Base-by-base conservation (phyloP, 2,888 invertebrate genomes). In the Blomia tropicalis region DNA sequence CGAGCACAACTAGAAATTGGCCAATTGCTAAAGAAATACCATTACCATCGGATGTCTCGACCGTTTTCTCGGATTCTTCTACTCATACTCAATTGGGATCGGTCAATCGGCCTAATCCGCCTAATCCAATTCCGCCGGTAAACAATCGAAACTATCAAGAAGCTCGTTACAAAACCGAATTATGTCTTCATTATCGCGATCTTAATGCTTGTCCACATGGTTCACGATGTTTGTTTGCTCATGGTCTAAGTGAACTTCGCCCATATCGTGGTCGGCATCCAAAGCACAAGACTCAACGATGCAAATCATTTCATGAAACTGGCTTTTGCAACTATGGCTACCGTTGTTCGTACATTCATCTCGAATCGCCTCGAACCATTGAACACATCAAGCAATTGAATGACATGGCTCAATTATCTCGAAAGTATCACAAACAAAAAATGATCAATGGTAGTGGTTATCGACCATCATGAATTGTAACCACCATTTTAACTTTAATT, bases 261-360 rank as follows among this genome's bases (percentile, higher is more conserved):
- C 54, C 41, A 19, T 43, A 59, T 4, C 56, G 54, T 1, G 61
- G 62, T 29, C 47, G 64, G 1, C 66, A 66, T 22, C 62, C 62
- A 0, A 66, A 66, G 27, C 62, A 44, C 44, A 64, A 64, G 31
- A 65, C 66, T 4, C 62, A 65, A 58, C 59, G 54, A 23, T 66
- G 66, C 47, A 56, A 32, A 19, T 60, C 63, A 5, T 66, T 62
- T 36, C 59, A 66, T 29, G 27, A 36, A 22, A 43, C 43, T 17
- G 66, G 66, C n/a, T 64, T 44, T 41, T 66, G 66, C 36, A 44
- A 53, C 19, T 66, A 66, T 43, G 66, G 66, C 23, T 58, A 65
- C n/a, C 54, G 66, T 7, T 66, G 66, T 43, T 58, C 56, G 2
- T 66, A 58, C 43, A 43, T 66, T 4, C 66, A 66, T 41, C 25